A percentile compares a stretch with the other conserved stretches of the same genome.
Evolutionary conservation across 2,113 vertebrate genomes (phyloP).

Genomic region (Chaetodon trifascialis): DNA sequence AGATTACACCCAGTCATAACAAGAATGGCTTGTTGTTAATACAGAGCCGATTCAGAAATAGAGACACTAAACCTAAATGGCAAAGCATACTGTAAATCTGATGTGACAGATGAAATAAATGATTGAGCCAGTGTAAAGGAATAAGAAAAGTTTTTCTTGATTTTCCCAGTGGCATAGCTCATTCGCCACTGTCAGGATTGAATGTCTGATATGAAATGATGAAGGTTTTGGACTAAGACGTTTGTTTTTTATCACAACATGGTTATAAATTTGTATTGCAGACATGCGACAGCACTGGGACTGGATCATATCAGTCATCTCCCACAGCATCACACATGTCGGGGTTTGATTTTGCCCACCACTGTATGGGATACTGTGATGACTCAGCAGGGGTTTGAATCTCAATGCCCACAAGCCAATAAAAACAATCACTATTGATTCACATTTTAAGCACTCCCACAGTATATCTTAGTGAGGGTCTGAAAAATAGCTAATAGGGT

Average conservation of each 20-base stretch:
- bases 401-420: constrained; percentile 7
- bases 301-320: neutral
- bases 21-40: neutral
- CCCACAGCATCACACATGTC: constrained; percentile 9
- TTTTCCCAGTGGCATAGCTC: neutral
- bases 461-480: neutral
- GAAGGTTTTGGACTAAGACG: neutral
- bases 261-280: neutral
- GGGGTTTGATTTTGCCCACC: constrained; percentile 9
- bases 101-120: neutral
- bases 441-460: neutral
- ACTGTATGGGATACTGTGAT: constrained; percentile 7
- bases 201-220: neutral
- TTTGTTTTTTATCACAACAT: neutral
- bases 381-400: constrained; percentile 33
- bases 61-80: neutral
- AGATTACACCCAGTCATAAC: neutral
- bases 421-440: constrained; percentile 42
- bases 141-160: neutral
- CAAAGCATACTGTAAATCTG: neutral
- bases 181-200: neutral
- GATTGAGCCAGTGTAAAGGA: neutral
- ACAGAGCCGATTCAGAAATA: neutral
- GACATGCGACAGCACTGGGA: neutral
- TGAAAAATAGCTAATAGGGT: neutral